A percentile compares a stretch with the other conserved stretches of the same genome.
Evolutionary conservation across 2,113 vertebrate genomes (phyloP).

Genomic region (Sterna hirundo): DNA sequence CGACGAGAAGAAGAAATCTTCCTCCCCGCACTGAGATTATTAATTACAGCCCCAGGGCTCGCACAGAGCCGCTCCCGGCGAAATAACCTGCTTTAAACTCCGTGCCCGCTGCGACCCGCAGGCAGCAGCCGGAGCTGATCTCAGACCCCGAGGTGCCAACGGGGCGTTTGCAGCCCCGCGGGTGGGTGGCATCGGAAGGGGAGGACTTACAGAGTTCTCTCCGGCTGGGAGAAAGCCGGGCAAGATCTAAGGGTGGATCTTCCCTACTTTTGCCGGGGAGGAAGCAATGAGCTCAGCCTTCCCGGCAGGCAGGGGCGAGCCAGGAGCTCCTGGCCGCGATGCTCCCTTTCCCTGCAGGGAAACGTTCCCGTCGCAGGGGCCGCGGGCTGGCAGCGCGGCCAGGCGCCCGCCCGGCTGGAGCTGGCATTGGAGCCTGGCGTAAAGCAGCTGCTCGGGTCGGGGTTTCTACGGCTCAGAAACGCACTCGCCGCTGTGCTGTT

Average conservation of each 20-base stretch:
- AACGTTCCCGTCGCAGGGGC: background rate
- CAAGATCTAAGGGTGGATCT: background rate
- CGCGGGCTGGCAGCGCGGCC: background rate
- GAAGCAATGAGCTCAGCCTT: background rate
- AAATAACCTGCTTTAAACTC: background rate
- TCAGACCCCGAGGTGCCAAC: background rate
- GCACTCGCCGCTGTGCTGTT: background rate
- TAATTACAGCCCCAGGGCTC: background rate
- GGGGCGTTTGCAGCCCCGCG: background rate
- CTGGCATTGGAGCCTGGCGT: background rate
- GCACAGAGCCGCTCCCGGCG: fast-evolving
- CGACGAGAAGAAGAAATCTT: background rate
- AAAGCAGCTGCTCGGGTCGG: background rate
- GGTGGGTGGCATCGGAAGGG: background rate
- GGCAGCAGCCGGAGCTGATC: background rate
- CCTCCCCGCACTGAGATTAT: background rate
- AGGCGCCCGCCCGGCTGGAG: background rate
- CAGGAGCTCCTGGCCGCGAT: fast-evolving
- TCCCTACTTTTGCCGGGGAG: fast-evolving
- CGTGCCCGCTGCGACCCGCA: fast-evolving
- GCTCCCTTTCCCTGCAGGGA: background rate
- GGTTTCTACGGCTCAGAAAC: background rate
- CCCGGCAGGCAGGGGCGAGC: background rate
- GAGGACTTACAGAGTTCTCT: background rate
- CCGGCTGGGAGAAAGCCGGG: background rate